These are phyloP conservation scores for Coleophora flavipennella DNA, from an alignment of 2,888 invertebrate species.

Conservation along the genomic window DNA sequence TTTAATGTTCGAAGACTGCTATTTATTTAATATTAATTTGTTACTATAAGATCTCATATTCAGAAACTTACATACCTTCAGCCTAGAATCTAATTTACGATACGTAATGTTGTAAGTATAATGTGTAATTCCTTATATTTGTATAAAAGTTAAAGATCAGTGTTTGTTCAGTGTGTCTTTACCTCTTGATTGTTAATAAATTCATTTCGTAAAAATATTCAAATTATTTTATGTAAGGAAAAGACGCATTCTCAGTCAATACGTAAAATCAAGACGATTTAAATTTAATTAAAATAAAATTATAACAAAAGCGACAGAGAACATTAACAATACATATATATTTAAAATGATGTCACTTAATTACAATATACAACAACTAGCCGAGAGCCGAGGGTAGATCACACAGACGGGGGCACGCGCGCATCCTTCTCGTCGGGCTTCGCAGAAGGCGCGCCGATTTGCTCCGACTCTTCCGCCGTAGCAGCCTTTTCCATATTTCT, in stretches of 20 bases:
- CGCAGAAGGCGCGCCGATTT: conserved; percentile 38
- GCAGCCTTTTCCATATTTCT: conserved; percentile 47
- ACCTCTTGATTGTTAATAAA: conserved; percentile 34
- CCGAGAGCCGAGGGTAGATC: too few relatives aligned
- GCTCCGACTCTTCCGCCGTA: conserved; percentile 15
- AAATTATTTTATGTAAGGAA: too few relatives aligned
- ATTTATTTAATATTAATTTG: conserved; percentile 25
- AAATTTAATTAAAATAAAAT: too few relatives aligned
- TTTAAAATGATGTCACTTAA: too few relatives aligned
- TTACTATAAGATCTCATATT: conserved; percentile 13
- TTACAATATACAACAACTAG: too few relatives aligned
- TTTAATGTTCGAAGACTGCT: conserved; percentile 28
- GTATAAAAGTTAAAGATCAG: conserved; percentile 24
- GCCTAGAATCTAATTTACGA: conserved; percentile 2
- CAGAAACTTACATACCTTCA: background rate
- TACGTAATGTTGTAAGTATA: conserved; percentile 3
- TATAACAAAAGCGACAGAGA: background rate
- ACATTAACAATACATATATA: background rate
- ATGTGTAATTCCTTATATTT: conserved; percentile 20
- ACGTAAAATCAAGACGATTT: too few relatives aligned
- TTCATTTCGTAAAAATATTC: conserved; percentile 14
- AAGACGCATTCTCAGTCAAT: too few relatives aligned
- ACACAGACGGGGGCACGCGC: background rate
- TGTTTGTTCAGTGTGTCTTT: conserved; percentile 33
- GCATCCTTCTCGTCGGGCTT: conserved; percentile 19